Evolutionary conservation across 2,888 invertebrate genomes (phyloP), one percentile per base, ranked within the genome.

Genomic region (Aspidapion aeneum): DNA sequence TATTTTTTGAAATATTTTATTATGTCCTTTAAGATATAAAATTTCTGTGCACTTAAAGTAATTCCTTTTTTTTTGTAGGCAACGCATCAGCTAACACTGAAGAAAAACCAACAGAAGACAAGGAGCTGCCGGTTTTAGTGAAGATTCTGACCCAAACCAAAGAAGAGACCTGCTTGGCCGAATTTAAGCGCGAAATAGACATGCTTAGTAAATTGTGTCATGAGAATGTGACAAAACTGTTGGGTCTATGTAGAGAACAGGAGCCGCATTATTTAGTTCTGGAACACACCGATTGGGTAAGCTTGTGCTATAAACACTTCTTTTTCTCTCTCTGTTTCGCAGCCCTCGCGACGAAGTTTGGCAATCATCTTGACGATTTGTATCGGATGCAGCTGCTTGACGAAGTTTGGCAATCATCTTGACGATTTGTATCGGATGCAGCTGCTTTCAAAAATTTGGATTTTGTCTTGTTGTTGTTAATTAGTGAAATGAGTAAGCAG

Each of bases 201-300:
- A 82, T 96, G 81, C 90, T 95, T 77, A 85, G 88, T 57, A 90
- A 91, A 64, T 82, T 94, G n/a, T 87, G 89, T 3, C 94, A 96
- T 78, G 89, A 90, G 68, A 90, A 93, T 74, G 85, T 97, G 1
- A 89, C 87, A 0, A 88, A 88, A 50, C 80, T 96, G 55, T 82
- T 91, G 59, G 96, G 94, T 0, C 81, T 96, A 7, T 95, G 94
- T 75, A 86, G 89, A 55, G 93, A 93, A 59, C 84, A 85, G 1
- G 94, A 95, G 70, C 96, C 96, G 0, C 93, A 94, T 75, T 93
- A 90, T 74, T 87, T 96, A 86, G 86, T 97, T 19, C 80, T 94
- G 16, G 95, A 97, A 75, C 92, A 94, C 75, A 94, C 94, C 1
- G 96, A 97, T 77, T 96, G 96, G 96, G 93, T 93, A 78, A 80